Base-by-base conservation (phyloP, 2,888 invertebrate genomes). In the Apamea epomidion region DNA sequence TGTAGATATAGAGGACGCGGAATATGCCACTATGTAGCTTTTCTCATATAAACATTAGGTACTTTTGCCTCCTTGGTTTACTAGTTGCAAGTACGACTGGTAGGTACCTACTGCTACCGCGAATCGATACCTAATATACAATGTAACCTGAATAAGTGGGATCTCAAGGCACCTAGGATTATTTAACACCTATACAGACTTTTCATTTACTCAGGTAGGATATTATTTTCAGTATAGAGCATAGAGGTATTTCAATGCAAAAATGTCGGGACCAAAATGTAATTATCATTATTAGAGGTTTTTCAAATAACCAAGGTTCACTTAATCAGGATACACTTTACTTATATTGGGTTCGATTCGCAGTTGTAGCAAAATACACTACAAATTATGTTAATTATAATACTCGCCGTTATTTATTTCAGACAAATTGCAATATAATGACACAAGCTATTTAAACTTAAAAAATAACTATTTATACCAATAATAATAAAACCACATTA, bases 1-100 rank as follows among this genome's bases (percentile, higher is more conserved):
- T 81, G 64, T 70, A 58, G 16, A 68, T 78, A 25, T 58, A 29
- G 21, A 80, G 60, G 18, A 62, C n/a, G 12, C 37, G 8, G 14
- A 68, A 76, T 54, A 42, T 45, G 21, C 10, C 45, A 8, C 42
- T 12, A 51, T 7, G 51, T 42, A 21, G 8, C 10, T 18, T 78
- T 51, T 60, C 14, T 18, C 1, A 16, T 4, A 4, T 29, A 25
- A 2, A 32, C 18, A 45, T 54, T 60, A 62, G 2, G 60, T 16
- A 32, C 29, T 32, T 42, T 32, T 32, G 18, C 1, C 0, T 32
- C 18, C 8, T 51, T 37, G 32, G 18, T 64, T n/a, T 1, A 16
- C 5, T 12, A 14, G 32, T 18, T 18, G 42, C 37, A 16, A 73
- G 4, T 29, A 7, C 6, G 45, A 45, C 60, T 60, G 18, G 0